Conservation (phyloP, 2,797 vertebrate species). For the Adrianichthys oophorus region DNA sequence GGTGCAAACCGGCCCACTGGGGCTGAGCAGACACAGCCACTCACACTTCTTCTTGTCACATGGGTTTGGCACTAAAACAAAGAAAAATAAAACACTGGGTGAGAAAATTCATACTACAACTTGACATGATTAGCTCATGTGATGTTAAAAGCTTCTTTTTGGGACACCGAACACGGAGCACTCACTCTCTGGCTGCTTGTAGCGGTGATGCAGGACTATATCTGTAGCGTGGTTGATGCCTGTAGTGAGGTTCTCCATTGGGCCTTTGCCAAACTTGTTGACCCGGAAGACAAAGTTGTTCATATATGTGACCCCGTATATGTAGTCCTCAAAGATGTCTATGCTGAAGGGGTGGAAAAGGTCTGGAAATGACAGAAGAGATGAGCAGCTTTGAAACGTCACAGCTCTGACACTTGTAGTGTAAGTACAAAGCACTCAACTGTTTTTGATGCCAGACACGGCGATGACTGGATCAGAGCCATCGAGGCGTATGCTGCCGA, state of each 20-base stretch:
- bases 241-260: conserved; percentile 88
- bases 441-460: conserved; percentile 87
- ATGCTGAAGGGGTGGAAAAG: conserved; percentile 96
- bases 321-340: conserved; percentile 96
- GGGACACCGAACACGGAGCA: background rate
- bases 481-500: conserved; percentile 91
- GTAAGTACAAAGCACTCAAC: conserved; percentile 71
- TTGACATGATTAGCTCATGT: background rate
- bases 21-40: conserved; percentile 95
- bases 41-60: conserved; percentile 98
- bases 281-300: conserved; percentile 96
- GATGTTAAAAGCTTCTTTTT: background rate
- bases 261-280: conserved; percentile 92
- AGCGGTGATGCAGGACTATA: conserved; percentile 91
- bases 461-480: conserved; percentile 90
- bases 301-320: conserved; percentile 94
- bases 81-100: conserved; percentile 23
- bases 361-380: conserved; percentile 66
- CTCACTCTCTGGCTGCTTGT: conserved; percentile 95
- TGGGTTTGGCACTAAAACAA: conserved; percentile 85
- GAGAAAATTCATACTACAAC: background rate
- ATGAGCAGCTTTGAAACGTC: background rate
- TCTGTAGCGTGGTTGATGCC: conserved; percentile 95
- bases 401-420: background rate
- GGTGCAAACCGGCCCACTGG: conserved; percentile 92